Evolutionary conservation across 2,797 vertebrate species (phyloP).

Genomic region (Toxotes lorentzi): DNA sequence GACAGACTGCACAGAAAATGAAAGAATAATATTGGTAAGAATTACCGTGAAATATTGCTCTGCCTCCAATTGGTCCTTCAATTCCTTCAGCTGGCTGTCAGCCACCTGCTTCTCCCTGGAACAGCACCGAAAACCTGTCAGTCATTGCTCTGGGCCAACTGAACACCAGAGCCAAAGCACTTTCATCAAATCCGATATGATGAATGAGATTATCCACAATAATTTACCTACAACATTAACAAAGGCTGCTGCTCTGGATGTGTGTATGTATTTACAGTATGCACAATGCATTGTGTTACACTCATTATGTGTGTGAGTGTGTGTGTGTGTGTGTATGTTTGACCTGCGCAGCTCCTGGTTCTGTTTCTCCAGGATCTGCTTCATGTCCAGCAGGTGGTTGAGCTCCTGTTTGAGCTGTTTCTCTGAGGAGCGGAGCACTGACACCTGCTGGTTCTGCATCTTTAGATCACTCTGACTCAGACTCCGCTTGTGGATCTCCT

Average conservation of each 20-base stretch:
- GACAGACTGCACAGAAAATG: background rate
- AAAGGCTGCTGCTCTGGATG: background rate
- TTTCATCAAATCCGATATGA: conserved; percentile 38
- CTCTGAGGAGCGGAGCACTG: conserved; percentile 90
- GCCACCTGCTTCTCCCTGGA: conserved; percentile 93
- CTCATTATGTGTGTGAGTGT: conserved; percentile 46
- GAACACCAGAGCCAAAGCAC: conserved; percentile 47
- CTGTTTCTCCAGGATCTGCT: conserved; percentile 93
- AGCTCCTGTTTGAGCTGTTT: conserved; percentile 97
- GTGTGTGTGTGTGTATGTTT: conserved; percentile 44
- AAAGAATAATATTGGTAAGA: conserved; percentile 23
- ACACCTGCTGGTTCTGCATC: conserved; percentile 93
- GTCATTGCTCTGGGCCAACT: conserved; percentile 38
- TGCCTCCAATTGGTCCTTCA: conserved; percentile 96
- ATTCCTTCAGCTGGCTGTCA: conserved; percentile 94
- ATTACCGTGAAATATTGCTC: conserved; percentile 97
- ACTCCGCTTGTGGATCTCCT: conserved; percentile 92
- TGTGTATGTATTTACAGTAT: background rate
- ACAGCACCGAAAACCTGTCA: conserved; percentile 70
- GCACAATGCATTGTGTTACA: background rate
- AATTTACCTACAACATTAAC: conserved; percentile 6
- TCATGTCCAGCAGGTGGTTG: conserved; percentile 94
- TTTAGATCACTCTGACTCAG: conserved; percentile 94
- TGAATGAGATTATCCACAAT: conserved; percentile 27
- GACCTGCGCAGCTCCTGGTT: conserved; percentile 95